Percentiles rank a stretch among this genome's conserved stretches.
These are phyloP conservation scores for Drosophila insularis DNA, from an alignment of 1,140 invertebrate species.

Conservation along the genomic window DNA sequence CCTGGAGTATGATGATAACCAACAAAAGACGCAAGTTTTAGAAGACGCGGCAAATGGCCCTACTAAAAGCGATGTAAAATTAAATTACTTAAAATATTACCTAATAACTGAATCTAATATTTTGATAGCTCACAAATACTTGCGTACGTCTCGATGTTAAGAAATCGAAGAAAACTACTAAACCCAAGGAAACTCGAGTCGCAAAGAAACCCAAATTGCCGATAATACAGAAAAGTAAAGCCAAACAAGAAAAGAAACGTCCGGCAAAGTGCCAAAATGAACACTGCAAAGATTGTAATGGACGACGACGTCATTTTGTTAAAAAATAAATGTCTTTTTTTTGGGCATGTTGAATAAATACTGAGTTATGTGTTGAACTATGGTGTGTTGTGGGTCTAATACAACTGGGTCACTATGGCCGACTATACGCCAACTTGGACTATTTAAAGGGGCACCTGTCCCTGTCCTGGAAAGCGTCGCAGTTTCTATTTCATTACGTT, in stretches of 20 bases:
- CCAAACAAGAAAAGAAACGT: background rate
- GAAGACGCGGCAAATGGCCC: no score
- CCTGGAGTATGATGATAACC: conserved; percentile 11
- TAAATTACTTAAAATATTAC: no score
- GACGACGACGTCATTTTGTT: background rate
- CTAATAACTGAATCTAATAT: no score
- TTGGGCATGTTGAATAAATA: background rate
- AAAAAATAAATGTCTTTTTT: background rate
- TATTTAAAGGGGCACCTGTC: conserved; percentile 58
- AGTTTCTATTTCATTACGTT: conserved; percentile 47
- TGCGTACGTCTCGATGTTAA: background rate
- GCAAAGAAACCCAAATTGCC: background rate
- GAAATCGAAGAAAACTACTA: no score
- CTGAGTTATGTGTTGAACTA: conserved; percentile 29
- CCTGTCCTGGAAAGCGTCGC: conserved; percentile 44
- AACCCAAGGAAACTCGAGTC: background rate
- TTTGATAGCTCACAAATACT: background rate
- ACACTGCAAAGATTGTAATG: background rate
- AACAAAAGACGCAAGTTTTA: no score
- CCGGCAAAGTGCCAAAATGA: background rate
- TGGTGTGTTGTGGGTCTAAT: background rate
- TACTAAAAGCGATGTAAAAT: no score
- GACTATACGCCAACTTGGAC: conserved; percentile 52
- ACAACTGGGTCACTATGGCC: conserved; percentile 53
- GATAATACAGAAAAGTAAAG: background rate